Evolutionary conservation across 2,797 vertebrate species (phyloP), one percentile per base, ranked within the genome.

Genomic region (Molossus molossus): DNA sequence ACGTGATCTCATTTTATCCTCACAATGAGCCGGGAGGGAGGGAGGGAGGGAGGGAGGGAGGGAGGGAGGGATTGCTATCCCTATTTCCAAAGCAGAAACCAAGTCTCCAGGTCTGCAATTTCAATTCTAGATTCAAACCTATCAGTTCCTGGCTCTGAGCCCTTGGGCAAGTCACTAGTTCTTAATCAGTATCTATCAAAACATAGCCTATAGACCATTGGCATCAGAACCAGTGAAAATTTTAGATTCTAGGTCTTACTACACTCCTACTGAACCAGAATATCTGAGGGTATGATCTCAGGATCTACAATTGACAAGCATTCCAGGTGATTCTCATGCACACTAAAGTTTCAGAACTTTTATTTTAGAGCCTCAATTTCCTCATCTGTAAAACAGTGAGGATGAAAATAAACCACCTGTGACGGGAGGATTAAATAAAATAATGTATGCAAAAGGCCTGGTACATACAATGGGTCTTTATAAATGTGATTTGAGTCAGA

Each of bases 1-100:
- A 81, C 84, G 84, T 87, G 93, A 80, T 96, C 83, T 97, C 91
- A 91, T 93, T 94, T 95, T 92, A 96, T 95, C 88, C 27, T 96
- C 94, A 97, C 95, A 95, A 96, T 90, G 73, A 84, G 87, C 67
- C 72, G 77, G 15, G 70, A 69, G 18, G 27, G 57, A 81, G 65
- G 84, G 69, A 53, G 21, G 29, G 3, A 18, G n/a, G n/a, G n/a
- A n/a, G n/a, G n/a, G n/a, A n/a, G 65, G 84, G 69, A 53, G 69
- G 4, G 0, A 55, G 40, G 73, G 65, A 87, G 87, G 53, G 73
- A 89, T 20, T 72, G 75, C 73, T n/a, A 89, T 62, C 33, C n/a
- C n/a, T 50, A 64, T 81, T 91, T 96, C 72, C 65, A 69, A 10
- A 3, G 67, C 70, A 81, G 69, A 94, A 91, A 87, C 2, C 33